Percentiles rank a stretch among this genome's conserved stretches.
These are phyloP conservation scores for Anthrax anthrax DNA, from an alignment of 2,888 invertebrate species.

Conservation along the genomic window DNA sequence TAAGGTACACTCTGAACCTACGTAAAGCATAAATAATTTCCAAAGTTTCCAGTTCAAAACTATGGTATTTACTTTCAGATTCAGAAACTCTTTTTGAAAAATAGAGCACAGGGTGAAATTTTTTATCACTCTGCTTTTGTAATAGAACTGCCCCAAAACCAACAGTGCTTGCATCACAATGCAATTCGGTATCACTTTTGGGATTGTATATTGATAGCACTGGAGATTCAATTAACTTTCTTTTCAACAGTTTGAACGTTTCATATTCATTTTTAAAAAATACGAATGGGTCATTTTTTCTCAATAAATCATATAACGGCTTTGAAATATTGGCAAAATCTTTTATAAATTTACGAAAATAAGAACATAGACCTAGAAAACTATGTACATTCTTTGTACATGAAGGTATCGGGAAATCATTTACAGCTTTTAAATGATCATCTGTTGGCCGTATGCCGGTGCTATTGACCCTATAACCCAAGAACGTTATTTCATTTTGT, in stretches of 20 bases:
- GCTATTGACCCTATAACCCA: too few species aligned
- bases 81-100: too few species aligned
- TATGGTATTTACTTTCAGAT: too few species aligned
- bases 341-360: constrained; percentile 18
- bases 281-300: constrained; percentile 5
- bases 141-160: constrained; percentile 18
- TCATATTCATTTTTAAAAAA: constrained; percentile 5
- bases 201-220: constrained; percentile 20
- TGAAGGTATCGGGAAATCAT: constrained; percentile 10
- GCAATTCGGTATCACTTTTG: constrained; percentile 16
- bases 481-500: too few species aligned
- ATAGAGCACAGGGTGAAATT: constrained; percentile 19
- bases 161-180: too few species aligned
- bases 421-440: constrained; percentile 5
- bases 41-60: constrained; percentile 19
- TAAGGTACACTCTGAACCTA: constrained; percentile 17
- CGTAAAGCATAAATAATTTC: constrained; percentile 17
- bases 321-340: constrained; percentile 15
- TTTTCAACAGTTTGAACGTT: constrained; percentile 10
- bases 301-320: constrained; percentile 18
- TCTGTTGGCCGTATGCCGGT: too few species aligned
- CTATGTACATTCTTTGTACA: constrained; percentile 14
- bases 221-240: constrained; percentile 10
- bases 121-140: constrained; percentile 13
- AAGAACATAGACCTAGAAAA: constrained; percentile 11